Conservation (phyloP, 1,140 invertebrate genomes). For the Episyrphus balteatus region DNA sequence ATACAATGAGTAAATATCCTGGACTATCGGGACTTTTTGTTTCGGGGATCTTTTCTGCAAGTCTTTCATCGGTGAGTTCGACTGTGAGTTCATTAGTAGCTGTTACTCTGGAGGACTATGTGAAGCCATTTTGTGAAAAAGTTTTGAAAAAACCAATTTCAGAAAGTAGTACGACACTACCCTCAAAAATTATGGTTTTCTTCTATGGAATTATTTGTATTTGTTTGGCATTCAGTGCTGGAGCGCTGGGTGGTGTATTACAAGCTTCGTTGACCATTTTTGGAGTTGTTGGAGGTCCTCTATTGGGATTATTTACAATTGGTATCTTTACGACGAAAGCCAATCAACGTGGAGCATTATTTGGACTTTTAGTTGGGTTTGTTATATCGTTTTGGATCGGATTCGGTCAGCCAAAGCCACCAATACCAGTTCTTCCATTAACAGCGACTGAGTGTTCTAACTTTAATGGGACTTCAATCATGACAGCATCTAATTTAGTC, state of each 20-base stretch:
- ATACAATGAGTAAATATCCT: constrained; percentile 53
- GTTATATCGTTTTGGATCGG: constrained; percentile 69
- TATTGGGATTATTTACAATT: constrained; percentile 65
- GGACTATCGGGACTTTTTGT: constrained; percentile 76
- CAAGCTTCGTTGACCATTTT: constrained; percentile 68
- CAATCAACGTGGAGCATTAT: constrained; percentile 58
- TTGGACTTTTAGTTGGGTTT: constrained; percentile 56
- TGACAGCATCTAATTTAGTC: background rate
- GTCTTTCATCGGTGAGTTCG: constrained; percentile 75
- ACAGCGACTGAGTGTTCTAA: constrained; percentile 45
- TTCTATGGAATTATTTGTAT: constrained; percentile 60
- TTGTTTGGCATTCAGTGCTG: constrained; percentile 53
- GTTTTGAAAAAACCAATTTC: constrained; percentile 24
- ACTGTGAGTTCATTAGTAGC: constrained; percentile 72
- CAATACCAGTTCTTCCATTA: constrained; percentile 41
- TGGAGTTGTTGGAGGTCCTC: constrained; percentile 67
- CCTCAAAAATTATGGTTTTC: constrained; percentile 53
- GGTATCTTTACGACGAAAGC: constrained; percentile 59
- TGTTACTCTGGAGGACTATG: constrained; percentile 73
- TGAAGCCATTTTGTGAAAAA: constrained; percentile 43
- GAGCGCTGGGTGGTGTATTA: constrained; percentile 59
- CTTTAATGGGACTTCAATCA: background rate
- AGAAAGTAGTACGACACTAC: constrained; percentile 31
- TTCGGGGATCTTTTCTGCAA: constrained; percentile 71
- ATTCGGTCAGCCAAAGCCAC: constrained; percentile 67